phyloP scores from a whole-genome alignment of 2,113 vertebrate genomes.

The Pedionomus torquatus region DNA sequence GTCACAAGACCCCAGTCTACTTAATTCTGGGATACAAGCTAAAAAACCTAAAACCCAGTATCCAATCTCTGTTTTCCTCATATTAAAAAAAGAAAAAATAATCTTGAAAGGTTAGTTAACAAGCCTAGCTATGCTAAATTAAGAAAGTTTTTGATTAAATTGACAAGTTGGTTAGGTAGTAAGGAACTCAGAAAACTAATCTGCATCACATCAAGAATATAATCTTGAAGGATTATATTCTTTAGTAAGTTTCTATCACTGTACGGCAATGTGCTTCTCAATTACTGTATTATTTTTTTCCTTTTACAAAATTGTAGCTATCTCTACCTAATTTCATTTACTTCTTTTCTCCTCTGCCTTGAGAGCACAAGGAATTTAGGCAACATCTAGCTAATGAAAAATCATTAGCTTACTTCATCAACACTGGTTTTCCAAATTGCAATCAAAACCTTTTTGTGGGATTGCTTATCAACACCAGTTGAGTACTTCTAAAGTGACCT shows the following conservation, averaged over 20 bases:
- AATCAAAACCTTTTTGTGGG: neutral
- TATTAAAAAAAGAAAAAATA: neutral
- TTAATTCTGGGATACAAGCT: neutral
- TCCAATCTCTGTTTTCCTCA: neutral
- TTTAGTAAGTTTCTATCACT: neutral
- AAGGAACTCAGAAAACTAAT: neutral
- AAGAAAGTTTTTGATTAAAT: neutral
- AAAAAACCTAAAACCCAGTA: neutral
- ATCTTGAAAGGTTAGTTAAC: neutral
- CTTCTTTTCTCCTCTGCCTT: fast-evolving
- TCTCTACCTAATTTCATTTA: no score
- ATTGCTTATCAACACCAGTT: neutral
- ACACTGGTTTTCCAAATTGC: neutral
- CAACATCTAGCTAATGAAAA: neutral
- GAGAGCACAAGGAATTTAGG: neutral
- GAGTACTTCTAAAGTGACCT: neutral
- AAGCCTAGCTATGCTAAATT: neutral
- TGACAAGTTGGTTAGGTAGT: neutral
- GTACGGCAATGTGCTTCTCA: fast-evolving
- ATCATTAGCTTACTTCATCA: neutral
- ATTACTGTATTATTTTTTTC: fast-evolving
- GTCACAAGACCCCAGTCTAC: neutral
- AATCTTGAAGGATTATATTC: neutral
- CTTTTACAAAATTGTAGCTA: neutral
- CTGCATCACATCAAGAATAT: neutral